phyloP scores from a whole-genome alignment of 2,797 vertebrate genomes.

The Oophaga sylvatica region DNA sequence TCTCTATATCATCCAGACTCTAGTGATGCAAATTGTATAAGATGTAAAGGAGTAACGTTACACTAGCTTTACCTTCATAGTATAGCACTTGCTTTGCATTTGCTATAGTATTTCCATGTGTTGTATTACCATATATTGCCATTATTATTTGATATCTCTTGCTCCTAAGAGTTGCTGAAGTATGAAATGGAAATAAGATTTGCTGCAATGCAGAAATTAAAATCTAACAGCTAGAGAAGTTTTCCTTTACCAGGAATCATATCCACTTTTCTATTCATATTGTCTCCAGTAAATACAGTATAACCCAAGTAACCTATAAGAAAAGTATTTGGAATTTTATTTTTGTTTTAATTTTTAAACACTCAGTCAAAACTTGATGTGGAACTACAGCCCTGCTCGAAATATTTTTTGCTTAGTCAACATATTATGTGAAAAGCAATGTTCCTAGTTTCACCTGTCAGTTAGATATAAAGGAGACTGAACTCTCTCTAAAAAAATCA shows the following conservation, averaged over 20 bases:
- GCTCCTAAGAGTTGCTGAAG: neutral
- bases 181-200: neutral
- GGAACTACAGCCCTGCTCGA: neutral
- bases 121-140: slow-evolving; percentile 7
- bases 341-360: neutral
- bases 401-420: neutral
- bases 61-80: neutral
- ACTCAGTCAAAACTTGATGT: neutral
- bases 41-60: neutral
- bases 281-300: neutral
- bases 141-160: slow-evolving; percentile 5
- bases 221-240: neutral
- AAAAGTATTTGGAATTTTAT: neutral
- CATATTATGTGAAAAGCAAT: neutral
- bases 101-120: neutral
- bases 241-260: slow-evolving; percentile 3
- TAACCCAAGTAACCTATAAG: neutral
- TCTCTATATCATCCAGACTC: neutral
- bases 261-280: neutral
- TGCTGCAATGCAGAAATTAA: slow-evolving; percentile 3
- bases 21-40: neutral
- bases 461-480: neutral
- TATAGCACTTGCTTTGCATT: neutral
- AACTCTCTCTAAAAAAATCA: too few relatives aligned
- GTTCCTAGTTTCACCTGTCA: neutral